phyloP scores from a whole-genome alignment of 2,113 vertebrate genomes.

The Oophaga pumilio region DNA sequence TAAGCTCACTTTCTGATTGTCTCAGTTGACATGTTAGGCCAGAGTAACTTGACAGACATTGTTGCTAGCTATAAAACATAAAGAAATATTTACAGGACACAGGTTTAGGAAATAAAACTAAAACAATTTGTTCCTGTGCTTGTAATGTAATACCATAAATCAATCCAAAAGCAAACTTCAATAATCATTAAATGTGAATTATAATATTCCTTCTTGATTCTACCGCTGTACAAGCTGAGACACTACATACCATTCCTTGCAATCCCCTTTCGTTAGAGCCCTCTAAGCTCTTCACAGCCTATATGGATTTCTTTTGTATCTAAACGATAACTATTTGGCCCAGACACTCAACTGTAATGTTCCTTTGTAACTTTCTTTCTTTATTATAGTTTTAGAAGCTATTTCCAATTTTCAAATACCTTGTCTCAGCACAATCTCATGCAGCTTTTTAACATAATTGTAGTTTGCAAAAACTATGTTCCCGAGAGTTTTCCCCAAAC shows the following conservation, averaged over 20 bases:
- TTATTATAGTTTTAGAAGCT: neutral
- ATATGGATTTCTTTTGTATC: neutral
- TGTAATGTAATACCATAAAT: neutral
- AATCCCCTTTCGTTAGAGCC: neutral
- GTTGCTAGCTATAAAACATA: neutral
- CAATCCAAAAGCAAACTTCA: neutral
- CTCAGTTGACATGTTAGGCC: neutral
- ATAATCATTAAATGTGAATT: neutral
- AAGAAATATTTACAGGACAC: neutral
- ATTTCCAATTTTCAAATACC: neutral
- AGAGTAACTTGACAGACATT: neutral
- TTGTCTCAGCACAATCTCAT: slow-evolving; percentile 17
- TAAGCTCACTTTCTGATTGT: neutral
- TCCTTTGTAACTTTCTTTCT: neutral
- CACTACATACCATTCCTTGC: neutral
- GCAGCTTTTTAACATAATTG: slow-evolving; percentile 8
- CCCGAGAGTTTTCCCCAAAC: neutral
- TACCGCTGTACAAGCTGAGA: neutral
- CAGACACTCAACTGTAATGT: neutral
- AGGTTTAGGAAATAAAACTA: neutral
- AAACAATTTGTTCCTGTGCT: neutral
- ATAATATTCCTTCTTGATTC: neutral
- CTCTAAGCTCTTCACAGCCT: neutral
- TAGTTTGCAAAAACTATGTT: neutral
- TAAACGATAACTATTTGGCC: neutral